A percentile compares a stretch with the other conserved stretches of the same genome.
phyloP scores from a whole-genome alignment of 2,113 vertebrate genomes.

The Paratilapia polleni region DNA sequence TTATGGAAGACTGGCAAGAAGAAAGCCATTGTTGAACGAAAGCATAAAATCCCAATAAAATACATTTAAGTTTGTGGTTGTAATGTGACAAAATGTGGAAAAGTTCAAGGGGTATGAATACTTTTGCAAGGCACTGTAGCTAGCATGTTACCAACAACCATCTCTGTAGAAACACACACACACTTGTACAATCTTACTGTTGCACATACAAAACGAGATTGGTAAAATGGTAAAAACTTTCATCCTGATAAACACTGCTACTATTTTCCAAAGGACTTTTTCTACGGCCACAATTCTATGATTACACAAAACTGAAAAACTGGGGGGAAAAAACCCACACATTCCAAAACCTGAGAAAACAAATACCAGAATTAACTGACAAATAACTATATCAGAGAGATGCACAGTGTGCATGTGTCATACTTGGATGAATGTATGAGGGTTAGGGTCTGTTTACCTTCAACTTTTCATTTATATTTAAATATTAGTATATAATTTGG shows the following conservation, averaged over 20 bases:
- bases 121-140: too few relatives aligned
- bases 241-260: neutral
- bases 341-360: neutral
- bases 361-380: neutral
- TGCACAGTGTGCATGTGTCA: neutral
- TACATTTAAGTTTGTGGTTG: too few relatives aligned
- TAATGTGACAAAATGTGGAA: too few relatives aligned
- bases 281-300: neutral
- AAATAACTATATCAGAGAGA: neutral
- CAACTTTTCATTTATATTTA: neutral
- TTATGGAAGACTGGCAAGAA: too few relatives aligned
- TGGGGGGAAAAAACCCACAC: neutral
- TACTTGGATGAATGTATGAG: too few relatives aligned
- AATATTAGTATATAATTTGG: neutral
- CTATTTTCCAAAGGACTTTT: neutral
- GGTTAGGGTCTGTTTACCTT: neutral
- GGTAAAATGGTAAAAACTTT: too few relatives aligned
- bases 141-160: neutral
- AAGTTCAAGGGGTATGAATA: too few relatives aligned
- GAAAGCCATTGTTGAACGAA: too few relatives aligned
- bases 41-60: too few relatives aligned
- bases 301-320: neutral
- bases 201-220: neutral
- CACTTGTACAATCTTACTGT: neutral
- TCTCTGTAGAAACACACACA: too few relatives aligned